These are phyloP conservation scores for Bombyx mandarina DNA, from an alignment of 1,140 invertebrate species.

Conservation along the genomic window DNA sequence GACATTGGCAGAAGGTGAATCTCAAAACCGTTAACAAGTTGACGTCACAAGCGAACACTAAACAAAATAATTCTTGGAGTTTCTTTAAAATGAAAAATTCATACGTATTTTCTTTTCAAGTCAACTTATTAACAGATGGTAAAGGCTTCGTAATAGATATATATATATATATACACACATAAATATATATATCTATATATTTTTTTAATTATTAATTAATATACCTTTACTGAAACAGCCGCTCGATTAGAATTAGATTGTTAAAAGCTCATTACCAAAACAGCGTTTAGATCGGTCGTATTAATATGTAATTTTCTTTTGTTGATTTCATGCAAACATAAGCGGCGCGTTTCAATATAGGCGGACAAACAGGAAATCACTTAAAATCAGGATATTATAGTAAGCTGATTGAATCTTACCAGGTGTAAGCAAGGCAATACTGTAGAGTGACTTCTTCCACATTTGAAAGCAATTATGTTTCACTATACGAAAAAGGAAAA, in stretches of 20 bases:
- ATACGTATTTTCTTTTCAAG: too few relatives aligned
- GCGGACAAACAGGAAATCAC: slow-evolving; percentile 50
- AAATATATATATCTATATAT: background rate
- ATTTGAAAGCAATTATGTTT: slow-evolving; percentile 68
- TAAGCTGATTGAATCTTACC: slow-evolving; percentile 70
- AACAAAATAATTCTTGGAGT: background rate
- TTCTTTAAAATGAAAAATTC: too few relatives aligned
- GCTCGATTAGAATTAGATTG: background rate
- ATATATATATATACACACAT: too few relatives aligned
- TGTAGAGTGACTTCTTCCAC: slow-evolving; percentile 71
- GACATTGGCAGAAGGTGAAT: slow-evolving; percentile 47
- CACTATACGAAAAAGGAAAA: slow-evolving; percentile 52
- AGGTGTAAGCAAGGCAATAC: slow-evolving; percentile 69
- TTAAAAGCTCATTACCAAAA: too few relatives aligned
- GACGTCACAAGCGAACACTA: slow-evolving; percentile 11
- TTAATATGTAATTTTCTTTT: slow-evolving; percentile 6
- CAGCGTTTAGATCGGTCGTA: slow-evolving; percentile 3
- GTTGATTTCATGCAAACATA: slow-evolving; percentile 24
- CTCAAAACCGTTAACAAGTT: slow-evolving; percentile 42
- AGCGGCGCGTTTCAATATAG: slow-evolving; percentile 56
- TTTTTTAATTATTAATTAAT: slow-evolving; percentile 26
- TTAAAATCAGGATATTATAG: slow-evolving; percentile 68
- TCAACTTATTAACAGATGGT: slow-evolving; percentile 48
- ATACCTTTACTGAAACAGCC: slow-evolving; percentile 53
- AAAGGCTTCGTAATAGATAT: slow-evolving; percentile 44